A percentile compares a stretch with the other conserved stretches of the same genome.
Conservation (phyloP, 2,113 vertebrate species). For the Xyliphius kryptos region DNA sequence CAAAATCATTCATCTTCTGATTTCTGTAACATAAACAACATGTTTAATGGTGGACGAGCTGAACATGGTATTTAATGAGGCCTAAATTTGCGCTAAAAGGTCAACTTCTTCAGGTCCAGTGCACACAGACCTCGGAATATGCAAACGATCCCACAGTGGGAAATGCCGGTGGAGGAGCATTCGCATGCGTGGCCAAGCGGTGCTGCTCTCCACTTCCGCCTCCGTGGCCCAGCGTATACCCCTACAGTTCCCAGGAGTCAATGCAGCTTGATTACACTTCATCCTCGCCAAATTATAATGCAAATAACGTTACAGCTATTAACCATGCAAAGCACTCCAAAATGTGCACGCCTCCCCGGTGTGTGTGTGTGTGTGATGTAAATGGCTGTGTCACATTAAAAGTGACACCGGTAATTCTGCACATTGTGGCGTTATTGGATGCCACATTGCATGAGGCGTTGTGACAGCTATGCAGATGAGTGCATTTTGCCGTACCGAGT, state of each 20-base stretch:
- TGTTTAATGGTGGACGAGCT: conserved; percentile 37
- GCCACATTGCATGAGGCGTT: conserved; percentile 50
- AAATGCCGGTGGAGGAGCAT: conserved; percentile 27
- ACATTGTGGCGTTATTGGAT: conserved; percentile 56
- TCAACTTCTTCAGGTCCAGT: conserved; percentile 20
- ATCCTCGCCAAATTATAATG: conserved; percentile 53
- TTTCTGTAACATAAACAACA: conserved; percentile 8
- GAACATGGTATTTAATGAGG: conserved; percentile 40
- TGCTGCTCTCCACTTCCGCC: conserved; percentile 29
- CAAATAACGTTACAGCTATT: conserved; percentile 57
- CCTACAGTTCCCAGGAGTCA: conserved; percentile 43
- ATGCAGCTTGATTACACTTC: conserved; percentile 56
- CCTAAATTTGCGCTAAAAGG: conserved; percentile 25
- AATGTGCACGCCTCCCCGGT: conserved; percentile 47
- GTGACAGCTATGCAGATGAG: conserved; percentile 57
- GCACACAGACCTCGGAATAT: conserved; percentile 33
- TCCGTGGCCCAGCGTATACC: conserved; percentile 37
- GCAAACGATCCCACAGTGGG: conserved; percentile 27
- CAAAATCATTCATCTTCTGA: too few relatives aligned
- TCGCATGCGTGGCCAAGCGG: conserved; percentile 41
- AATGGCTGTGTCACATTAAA: conserved; percentile 60
- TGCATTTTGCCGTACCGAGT: conserved; percentile 52
- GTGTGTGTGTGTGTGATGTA: conserved; percentile 50
- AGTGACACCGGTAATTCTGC: conserved; percentile 57
- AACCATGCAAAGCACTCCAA: conserved; percentile 48